Evolutionary conservation across 2,888 invertebrate genomes (phyloP), one percentile per base, ranked within the genome.

Genomic region (Cataglyphis rosenhaueri): DNA sequence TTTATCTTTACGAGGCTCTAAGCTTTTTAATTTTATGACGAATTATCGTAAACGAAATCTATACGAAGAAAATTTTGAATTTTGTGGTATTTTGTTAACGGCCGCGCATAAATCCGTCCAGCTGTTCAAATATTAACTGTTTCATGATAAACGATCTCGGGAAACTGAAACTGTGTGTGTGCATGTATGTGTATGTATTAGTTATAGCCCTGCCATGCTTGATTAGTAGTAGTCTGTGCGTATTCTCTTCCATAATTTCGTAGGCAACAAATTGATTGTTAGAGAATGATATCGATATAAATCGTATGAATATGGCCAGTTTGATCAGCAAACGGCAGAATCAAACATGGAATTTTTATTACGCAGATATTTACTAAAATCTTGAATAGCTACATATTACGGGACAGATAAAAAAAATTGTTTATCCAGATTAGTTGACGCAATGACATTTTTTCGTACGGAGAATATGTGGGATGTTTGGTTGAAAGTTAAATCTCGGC

Each of bases 1-100:
- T 91, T 92, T 89, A 92, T 91, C 91, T 92, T 92, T 93, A 92
- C 89, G 92, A 92, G 89, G 85, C 90, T 86, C 88, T 92, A 91
- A 92, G 91, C 91, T 93, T 92, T 91, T 92, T 92, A 91, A 93
- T 93, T 92, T 91, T 91, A 89, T 89, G 87, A 89, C 82, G 89
- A 91, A 91, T 93, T 92, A 93, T 91, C 92, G 90, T 91, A 89
- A 91, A 91, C 87, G 89, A 85, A 88, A 75, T 35, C 83, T 84
- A 82, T 71, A 66, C 55, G 35, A 52, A 76, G 76, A 35, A 41
- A 64, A 71, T 68, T 74, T 81, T 66, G 84, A 78, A 62, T 68
- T 66, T 52, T 52, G 83, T 82, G 86, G 78, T 85, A 89, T 87
- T 92, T 89, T 91, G 85, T 91, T 88, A 88, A 89, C 84, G 86